Base-by-base conservation (phyloP, 2,888 invertebrate species). In the Spilosoma lubricipeda region DNA sequence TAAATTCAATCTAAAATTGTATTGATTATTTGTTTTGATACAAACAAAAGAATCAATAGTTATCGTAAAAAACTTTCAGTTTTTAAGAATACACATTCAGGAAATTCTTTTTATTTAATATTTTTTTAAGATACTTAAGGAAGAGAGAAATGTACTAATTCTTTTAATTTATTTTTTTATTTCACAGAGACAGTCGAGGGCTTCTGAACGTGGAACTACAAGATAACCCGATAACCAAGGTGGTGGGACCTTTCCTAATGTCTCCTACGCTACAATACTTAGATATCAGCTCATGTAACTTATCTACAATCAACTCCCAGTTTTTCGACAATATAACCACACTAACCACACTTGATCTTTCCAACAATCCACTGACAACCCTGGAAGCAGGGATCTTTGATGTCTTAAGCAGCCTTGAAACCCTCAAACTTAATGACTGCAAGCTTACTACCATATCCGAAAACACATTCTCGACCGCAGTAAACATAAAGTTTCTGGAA, bases 141-240 rank as follows among this genome's bases (percentile, higher is more conserved):
- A n/a, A n/a, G n/a, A n/a, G 18, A 45, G 13, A 30, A 30, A 30
- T 30, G 4, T 18, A 52, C 15, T 52, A 48, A 68, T 33, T 33
- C 13, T 15, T 15, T 48, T 36, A 56, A 52, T 7, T 7, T n/a
- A 23, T 45, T 27, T 11, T n/a, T 4, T 39, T 64, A 64, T 63
- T 74, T 91, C 93, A 77, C 96, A 97, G 97, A 85, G 97, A 97
- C 88, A 96, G 96, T 69, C 96, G 96, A 9, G 97, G 97, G 30
- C 94, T 97, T 72, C 96, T 97, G 73, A 97, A 97, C 74, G 94
- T 97, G 82, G 97, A 97, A 87, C 94, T 97, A 9, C 97, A 97
- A 89, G 96, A 97, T 84, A 97, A 97, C 88, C 97, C 97, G 0
- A 90, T 97, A 78, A 93, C 94, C 74, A 90, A 93, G 72, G 96